Evolutionary conservation across 2,888 invertebrate species (phyloP).

Genomic region (Scaeva pyrastri): DNA sequence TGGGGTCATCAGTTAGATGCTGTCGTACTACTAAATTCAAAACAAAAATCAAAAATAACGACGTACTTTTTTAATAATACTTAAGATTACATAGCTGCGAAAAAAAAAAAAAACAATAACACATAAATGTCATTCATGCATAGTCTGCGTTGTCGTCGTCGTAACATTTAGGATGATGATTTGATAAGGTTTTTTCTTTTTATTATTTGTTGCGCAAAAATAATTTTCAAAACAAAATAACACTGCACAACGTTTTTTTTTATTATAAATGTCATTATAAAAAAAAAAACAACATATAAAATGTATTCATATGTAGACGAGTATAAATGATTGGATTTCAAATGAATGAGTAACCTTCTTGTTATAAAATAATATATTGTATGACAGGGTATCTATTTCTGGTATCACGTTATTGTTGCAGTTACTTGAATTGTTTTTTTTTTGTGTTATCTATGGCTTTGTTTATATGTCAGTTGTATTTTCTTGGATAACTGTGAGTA

Average conservation of each 20-base stretch:
- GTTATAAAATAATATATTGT: slow-evolving; percentile 30
- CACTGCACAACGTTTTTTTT: background rate
- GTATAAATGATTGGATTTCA: too few relatives aligned
- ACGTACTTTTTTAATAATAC: slow-evolving; percentile 3
- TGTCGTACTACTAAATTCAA: background rate
- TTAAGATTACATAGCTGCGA: slow-evolving; percentile 34
- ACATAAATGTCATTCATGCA: slow-evolving; percentile 25
- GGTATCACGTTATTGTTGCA: slow-evolving; percentile 34
- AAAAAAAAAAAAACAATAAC: slow-evolving; percentile 34
- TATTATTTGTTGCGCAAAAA: slow-evolving; percentile 49
- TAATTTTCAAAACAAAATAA: slow-evolving; percentile 18
- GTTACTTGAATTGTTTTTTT: slow-evolving; percentile 7
- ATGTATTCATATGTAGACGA: too few relatives aligned
- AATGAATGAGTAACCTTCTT: slow-evolving; percentile 35
- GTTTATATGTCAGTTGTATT: background rate
- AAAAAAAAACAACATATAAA: background rate
- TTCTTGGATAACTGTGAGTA: slow-evolving; percentile 20
- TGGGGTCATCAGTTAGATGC: too few relatives aligned
- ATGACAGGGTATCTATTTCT: slow-evolving; percentile 54
- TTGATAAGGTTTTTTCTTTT: slow-evolving; percentile 47
- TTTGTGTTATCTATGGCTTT: slow-evolving; percentile 7
- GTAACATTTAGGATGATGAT: slow-evolving; percentile 36
- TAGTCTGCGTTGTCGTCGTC: slow-evolving; percentile 5
- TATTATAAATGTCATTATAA: slow-evolving; percentile 22
- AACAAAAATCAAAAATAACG: background rate